Evolutionary conservation across 2,113 vertebrate species (phyloP), one percentile per base, ranked within the genome.

Genomic region (Chionodraco myersi): DNA sequence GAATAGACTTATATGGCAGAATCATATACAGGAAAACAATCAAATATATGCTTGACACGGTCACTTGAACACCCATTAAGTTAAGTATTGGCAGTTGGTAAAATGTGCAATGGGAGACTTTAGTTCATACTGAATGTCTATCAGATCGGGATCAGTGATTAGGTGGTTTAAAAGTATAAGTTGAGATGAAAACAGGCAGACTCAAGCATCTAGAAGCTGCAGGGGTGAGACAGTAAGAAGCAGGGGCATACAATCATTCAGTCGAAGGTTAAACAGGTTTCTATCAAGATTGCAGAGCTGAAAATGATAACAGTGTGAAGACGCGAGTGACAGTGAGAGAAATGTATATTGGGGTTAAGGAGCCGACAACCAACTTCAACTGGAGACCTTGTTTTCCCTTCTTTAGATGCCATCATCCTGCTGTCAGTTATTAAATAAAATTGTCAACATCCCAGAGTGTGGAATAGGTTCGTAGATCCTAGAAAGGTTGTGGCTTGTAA

Each of bases 1-100:
- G 80, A 75, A 56, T 79, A 81, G 79, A 80, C 34, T n/a, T 18
- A 57, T 47, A 60, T 49, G 58, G 21, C 23, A 79, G 62, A 69
- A 68, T 67, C 30, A 82, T 48, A 63, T 1, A 61, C 26, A 67
- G 26, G 16, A 15, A 69, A 6, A 78, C 68, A 66, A 1, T 44
- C 3, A 63, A 45, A 53, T 1, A 14, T 11, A 34, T 10, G 15
- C 26, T 63, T 73, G 15, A 45, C n/a, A 65, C n/a, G 77, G 10
- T 54, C 48, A 60, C 10, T 36, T 59, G 48, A 54, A 71, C 45
- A 73, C 12, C 8, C 36, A 52, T 56, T 44, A 62, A 67, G 26
- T 57, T 30, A 1, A 68, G 53, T 59, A 75, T 45, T 66, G 34
- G 16, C 16, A 52, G 59, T 30, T 13, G 51, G 16, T 65, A 56